phyloP scores from a whole-genome alignment of 2,888 invertebrate species.

The Patella pellucida region DNA sequence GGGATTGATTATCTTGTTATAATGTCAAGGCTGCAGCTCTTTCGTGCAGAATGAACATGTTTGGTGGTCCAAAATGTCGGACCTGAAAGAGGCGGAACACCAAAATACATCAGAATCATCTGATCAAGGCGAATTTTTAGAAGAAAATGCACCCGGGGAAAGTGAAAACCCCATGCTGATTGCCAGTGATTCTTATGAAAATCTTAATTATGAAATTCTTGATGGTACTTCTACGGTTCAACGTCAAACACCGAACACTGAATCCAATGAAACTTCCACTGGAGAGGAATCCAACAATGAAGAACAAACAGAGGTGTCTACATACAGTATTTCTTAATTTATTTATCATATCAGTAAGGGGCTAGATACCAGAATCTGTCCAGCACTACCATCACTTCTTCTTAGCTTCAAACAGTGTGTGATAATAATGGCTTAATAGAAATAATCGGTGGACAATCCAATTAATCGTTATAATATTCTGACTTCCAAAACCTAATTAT shows the following conservation, averaged over 20 bases:
- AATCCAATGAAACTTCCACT: conserved; percentile 36
- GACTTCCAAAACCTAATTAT: too few relatives aligned
- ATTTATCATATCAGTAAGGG: too few relatives aligned
- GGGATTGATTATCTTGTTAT: background rate
- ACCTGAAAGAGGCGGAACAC: conserved; percentile 62
- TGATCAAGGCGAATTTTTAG: conserved; percentile 53
- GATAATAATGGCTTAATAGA: too few relatives aligned
- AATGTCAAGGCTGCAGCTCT: background rate
- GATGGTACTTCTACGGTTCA: conserved; percentile 19
- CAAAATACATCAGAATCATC: conserved; percentile 39
- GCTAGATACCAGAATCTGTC: too few relatives aligned
- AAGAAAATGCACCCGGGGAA: conserved; percentile 74
- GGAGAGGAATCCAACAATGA: conserved; percentile 39
- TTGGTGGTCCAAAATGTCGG: conserved; percentile 44
- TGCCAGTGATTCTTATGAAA: conserved; percentile 72
- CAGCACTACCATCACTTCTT: too few relatives aligned
- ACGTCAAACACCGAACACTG: conserved; percentile 12
- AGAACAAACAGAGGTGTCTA: conserved; percentile 41
- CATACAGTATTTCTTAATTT: background rate
- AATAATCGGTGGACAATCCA: too few relatives aligned
- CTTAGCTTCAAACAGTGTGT: too few relatives aligned
- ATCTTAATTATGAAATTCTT: conserved; percentile 48
- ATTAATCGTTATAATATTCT: too few relatives aligned
- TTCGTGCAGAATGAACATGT: conserved; percentile 4
- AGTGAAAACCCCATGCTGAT: conserved; percentile 80